phyloP scores from a whole-genome alignment of 1,140 invertebrate genomes.

The Halyomorpha halys region DNA sequence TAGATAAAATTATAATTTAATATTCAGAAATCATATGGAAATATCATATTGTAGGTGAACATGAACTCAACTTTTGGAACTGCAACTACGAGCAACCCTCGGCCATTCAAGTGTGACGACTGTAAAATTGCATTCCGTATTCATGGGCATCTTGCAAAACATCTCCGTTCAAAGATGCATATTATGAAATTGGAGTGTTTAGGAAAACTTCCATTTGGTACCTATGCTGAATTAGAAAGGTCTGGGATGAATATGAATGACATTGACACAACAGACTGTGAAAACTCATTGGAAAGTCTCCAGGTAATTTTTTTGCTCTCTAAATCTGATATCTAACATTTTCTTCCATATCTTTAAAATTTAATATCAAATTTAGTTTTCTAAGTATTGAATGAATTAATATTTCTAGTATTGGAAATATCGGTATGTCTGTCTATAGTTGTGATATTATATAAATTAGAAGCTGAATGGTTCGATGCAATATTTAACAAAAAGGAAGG shows the following conservation, averaged over 20 bases:
- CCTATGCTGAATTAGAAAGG: constrained; percentile 87
- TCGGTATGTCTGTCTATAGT: too few relatives aligned
- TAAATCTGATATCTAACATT: too few relatives aligned
- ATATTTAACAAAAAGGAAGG: too few relatives aligned
- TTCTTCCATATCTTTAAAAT: too few relatives aligned
- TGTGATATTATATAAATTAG: too few relatives aligned
- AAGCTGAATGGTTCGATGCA: too few relatives aligned
- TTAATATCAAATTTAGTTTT: too few relatives aligned
- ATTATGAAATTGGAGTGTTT: constrained; percentile 89
- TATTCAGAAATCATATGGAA: too few relatives aligned
- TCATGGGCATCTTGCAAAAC: constrained; percentile 91
- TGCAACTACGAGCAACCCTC: constrained; percentile 75
- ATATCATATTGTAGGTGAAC: constrained; percentile 39
- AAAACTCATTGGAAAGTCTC: constrained; percentile 78
- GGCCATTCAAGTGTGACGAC: constrained; percentile 88
- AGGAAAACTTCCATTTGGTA: constrained; percentile 88
- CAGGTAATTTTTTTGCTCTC: constrained; percentile 40
- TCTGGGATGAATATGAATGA: constrained; percentile 82
- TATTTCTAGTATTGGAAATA: too few relatives aligned
- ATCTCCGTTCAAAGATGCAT: constrained; percentile 92
- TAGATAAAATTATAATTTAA: too few relatives aligned
- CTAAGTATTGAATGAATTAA: too few relatives aligned
- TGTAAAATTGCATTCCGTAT: constrained; percentile 94
- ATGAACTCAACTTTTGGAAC: constrained; percentile 79
- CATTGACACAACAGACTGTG: constrained; percentile 88